Evolutionary conservation across 2,113 vertebrate genomes (phyloP), one percentile per base, ranked within the genome.

Genomic region (Noctilio leporinus): DNA sequence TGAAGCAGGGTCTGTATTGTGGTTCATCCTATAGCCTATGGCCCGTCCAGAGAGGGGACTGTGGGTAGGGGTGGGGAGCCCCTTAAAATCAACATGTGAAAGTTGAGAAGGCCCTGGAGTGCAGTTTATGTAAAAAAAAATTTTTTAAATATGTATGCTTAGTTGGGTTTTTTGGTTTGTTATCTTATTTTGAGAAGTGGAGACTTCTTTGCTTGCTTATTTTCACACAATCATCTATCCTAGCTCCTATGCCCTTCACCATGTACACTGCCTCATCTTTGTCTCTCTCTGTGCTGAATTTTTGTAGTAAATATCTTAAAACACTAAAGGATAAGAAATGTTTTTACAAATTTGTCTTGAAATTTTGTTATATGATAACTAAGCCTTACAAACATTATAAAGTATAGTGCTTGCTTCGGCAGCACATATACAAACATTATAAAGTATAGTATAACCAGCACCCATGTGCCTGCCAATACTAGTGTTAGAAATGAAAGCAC

Each of bases 141-240:
- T 55, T 70, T 69, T 19, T 3, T 30, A 80, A 87, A 19, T 45
- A 30, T 76, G 33, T 90, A 57, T 75, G 40, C 20, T 40, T 89
- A 28, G 28, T 59, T 90, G 33, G 7, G 17, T 1, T 86, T 88
- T 87, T 49, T 40, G 51, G 35, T 69, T 64, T 83, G 35, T 95
- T 93, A 14, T 10, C 22, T 75, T 80, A 47, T 65, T 78, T 95
- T 93, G 90, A 95, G 90, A 91, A 40, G 67, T 35, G 82, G 69
- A 82, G 78, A 62, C 8, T 28, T 51, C 26, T 76, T 92, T 89
- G 15, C 12, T 73, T 89, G n/a, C 33, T 77, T 78, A 67, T 15
- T 51, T 7, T 95, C 28, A 33, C n/a, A 53, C 19, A 65, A 26
- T 43, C 47, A 24, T 43, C 47, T 24, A 8, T 65, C 24, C 30